These are phyloP conservation scores for Basileuterus tristriatus DNA, from an alignment of 2,797 vertebrate genomes.

Conservation along the genomic window DNA sequence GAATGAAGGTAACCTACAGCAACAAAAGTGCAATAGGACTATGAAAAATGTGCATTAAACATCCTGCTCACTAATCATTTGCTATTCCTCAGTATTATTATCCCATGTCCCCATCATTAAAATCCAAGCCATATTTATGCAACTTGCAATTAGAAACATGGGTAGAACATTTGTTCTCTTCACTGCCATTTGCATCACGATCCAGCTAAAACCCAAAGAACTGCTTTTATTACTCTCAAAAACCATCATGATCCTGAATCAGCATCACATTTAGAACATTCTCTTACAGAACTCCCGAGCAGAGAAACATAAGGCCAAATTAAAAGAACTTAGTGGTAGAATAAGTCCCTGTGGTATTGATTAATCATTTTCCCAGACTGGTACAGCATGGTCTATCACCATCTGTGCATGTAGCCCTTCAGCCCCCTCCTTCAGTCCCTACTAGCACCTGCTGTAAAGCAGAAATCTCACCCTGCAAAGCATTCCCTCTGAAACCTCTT, in stretches of 20 bases:
- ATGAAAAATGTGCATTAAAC: neutral
- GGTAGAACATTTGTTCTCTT: conserved; percentile 45
- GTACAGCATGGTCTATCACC: conserved; percentile 32
- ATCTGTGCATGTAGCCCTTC: conserved; percentile 21
- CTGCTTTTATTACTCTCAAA: neutral
- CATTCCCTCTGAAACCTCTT: neutral
- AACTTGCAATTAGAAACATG: neutral
- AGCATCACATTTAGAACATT: conserved; percentile 35
- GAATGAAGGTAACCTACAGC: neutral
- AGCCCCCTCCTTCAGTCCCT: neutral
- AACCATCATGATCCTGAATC: conserved; percentile 21
- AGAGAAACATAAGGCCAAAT: conserved; percentile 54
- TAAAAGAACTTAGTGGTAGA: conserved; percentile 11
- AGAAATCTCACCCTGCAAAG: neutral
- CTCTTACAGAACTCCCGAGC: conserved; percentile 5
- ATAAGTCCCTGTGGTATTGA: conserved; percentile 38
- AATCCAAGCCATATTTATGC: neutral
- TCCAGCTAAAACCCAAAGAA: neutral
- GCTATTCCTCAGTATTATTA: neutral
- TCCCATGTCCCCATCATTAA: neutral
- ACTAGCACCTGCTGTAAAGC: neutral
- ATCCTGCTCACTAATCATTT: neutral
- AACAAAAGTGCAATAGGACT: neutral
- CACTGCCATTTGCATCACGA: conserved; percentile 4
- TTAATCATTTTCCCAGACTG: conserved; percentile 50